Base-by-base conservation (phyloP, 2,797 vertebrate species). In the Spinus olivaceus region DNA sequence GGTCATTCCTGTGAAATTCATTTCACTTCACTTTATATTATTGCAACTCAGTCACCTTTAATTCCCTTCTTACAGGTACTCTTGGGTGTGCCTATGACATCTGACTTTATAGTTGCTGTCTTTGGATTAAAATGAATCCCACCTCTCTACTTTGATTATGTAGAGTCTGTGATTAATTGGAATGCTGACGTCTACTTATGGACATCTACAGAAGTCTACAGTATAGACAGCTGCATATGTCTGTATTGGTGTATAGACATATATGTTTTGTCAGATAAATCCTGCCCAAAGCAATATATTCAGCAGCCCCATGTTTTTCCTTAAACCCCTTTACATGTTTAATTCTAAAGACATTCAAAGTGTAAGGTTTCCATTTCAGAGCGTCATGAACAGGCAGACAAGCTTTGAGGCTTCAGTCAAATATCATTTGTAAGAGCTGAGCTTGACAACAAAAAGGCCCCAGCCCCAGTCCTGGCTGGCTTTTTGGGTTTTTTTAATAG, bases 381-480 rank as follows among this genome's bases (percentile, higher is more conserved):
- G 39, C 7, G 1, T 30, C 32, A 28, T 64, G 64, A 79, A 67
- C 46, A 67, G 77, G 46, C 19, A 81, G 63, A 51, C 56, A 82
- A 42, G 49, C 49, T 86, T 56, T 76, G 53, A 91, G 87, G 64
- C 27, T 86, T 81, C 67, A 81, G 59, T 87, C 59, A 86, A 86
- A 60, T 83, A 81, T 54, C 53, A 23, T 65, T 92, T 84, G n/a
- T 74, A 92, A 92, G 65, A 90, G 54, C 76, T 91, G 77, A 94
- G n/a, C 46, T 81, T 56, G 86, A 30, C 54, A 87, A 82, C 24
- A 86, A 79, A 88, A 87, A 83, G 63, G 4, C 1, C 15, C 12
- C 14, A 66, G 5, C 1, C 22, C 14, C 12, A 63, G 78, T 78
- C n/a, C 23, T 91, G 33, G 24, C 10, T 67, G 28, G 0, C 4